Evolutionary conservation across 1,140 invertebrate genomes (phyloP).

Genomic region (Daktulosphaira vitifoliae): DNA sequence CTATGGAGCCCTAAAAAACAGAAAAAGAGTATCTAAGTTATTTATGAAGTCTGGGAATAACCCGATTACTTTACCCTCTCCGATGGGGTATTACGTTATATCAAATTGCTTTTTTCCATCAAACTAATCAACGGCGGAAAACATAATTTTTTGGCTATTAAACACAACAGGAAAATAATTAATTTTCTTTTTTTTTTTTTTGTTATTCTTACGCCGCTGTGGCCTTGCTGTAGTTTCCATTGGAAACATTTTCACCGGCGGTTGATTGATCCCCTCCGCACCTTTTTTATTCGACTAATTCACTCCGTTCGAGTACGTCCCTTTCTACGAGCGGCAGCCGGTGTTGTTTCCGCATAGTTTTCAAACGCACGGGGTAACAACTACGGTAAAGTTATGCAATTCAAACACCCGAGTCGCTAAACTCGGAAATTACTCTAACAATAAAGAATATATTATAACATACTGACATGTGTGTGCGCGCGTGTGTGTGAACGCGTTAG

Average conservation of each 20-base stretch:
- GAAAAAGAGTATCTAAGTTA: background rate
- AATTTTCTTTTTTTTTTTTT: constrained; percentile 4
- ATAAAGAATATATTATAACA: background rate
- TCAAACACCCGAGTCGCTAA: constrained; percentile 24
- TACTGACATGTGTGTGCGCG: too few relatives aligned
- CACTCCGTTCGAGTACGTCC: background rate
- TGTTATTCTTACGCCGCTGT: background rate
- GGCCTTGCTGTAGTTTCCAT: too few relatives aligned
- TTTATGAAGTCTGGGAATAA: constrained; percentile 29
- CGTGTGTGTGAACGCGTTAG: too few relatives aligned
- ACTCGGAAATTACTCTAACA: constrained; percentile 11
- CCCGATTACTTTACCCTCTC: background rate
- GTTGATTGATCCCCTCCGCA: background rate
- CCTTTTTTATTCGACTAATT: background rate
- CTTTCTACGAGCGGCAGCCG: background rate
- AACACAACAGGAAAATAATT: background rate
- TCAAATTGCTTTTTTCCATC: constrained; percentile 30
- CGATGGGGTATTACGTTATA: background rate
- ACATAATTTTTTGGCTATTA: constrained; percentile 27
- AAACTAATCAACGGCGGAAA: constrained; percentile 21
- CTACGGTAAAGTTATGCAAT: constrained; percentile 24
- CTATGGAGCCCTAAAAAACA: constrained; percentile 1
- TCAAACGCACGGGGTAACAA: background rate
- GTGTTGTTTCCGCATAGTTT: constrained; percentile 5
- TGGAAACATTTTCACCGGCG: too few relatives aligned